Conservation (phyloP, 37 sponge, comb jelly and placozoan genomes). For the Bolinopsis microptera region DNA sequence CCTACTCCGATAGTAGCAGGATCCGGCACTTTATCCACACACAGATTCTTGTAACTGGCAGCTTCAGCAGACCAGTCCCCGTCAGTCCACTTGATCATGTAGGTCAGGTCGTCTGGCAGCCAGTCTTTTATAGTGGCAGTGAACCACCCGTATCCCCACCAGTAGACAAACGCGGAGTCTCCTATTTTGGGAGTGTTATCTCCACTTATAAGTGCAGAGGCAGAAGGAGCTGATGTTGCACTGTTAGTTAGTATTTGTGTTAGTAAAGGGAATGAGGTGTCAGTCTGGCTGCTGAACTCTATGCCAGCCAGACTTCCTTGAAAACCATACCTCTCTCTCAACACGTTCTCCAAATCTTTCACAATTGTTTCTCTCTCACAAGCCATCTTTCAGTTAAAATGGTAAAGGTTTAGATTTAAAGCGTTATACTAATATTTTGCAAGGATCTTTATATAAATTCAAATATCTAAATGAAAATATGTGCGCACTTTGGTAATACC, state of each 20-base stretch:
- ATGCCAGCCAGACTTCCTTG: not conserved
- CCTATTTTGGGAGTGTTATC: not conserved
- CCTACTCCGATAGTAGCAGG: not conserved
- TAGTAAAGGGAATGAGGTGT: not conserved
- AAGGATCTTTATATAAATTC: too few species aligned
- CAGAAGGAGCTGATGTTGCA: not conserved
- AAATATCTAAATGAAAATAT: too few species aligned
- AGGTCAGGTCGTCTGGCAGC: not conserved
- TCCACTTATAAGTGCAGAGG: not conserved
- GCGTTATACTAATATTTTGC: too few species aligned
- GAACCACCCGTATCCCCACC: slow-evolving; percentile 25
- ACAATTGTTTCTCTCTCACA: not conserved
- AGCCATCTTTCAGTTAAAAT: too few species aligned
- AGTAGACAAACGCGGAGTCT: slow-evolving; percentile 1
- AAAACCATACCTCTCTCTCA: not conserved
- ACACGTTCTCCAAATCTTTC: not conserved
- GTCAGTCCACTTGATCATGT: slow-evolving; percentile 57
- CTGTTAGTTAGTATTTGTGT: not conserved
- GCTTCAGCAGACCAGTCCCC: slow-evolving; percentile 26
- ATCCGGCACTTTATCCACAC: not conserved
- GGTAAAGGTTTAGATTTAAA: too few species aligned
- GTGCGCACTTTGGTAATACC: too few species aligned
- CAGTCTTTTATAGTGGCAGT: not conserved
- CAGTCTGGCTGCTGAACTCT: not conserved
- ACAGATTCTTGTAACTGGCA: not conserved